Evolutionary conservation across 2,888 invertebrate species (phyloP).

Genomic region (Margaritifera margaritifera): DNA sequence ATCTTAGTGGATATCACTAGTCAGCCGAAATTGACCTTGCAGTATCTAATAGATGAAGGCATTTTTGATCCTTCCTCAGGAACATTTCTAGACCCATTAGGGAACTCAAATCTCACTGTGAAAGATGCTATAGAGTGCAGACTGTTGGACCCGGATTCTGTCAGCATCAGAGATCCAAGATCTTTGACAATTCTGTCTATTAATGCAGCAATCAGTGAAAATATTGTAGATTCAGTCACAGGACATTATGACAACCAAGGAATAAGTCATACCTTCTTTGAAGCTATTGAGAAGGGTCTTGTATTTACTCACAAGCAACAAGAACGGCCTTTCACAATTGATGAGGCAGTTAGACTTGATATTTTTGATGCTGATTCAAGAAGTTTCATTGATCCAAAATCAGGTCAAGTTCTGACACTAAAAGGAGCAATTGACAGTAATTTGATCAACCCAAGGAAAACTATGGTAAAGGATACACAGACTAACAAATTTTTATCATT

Average conservation of each 20-base stretch:
- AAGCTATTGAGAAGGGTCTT: conserved; percentile 84
- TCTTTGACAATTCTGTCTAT: conserved; percentile 77
- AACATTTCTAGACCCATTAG: conserved; percentile 51
- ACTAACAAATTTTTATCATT: conserved; percentile 40
- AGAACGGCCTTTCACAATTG: conserved; percentile 32
- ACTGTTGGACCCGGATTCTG: conserved; percentile 89
- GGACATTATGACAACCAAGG: conserved; percentile 49
- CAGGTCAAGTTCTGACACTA: conserved; percentile 50
- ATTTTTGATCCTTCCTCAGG: conserved; percentile 78
- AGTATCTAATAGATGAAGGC: conserved; percentile 78
- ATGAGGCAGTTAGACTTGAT: conserved; percentile 38
- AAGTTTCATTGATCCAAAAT: conserved; percentile 81
- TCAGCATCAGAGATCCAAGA: conserved; percentile 85
- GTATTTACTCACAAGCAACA: conserved; percentile 51
- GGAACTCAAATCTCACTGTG: conserved; percentile 45
- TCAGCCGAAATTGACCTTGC: conserved; percentile 74
- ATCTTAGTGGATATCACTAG: conserved; percentile 60
- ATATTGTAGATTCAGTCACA: conserved; percentile 52
- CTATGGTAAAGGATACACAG: conserved; percentile 42
- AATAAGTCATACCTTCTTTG: conserved; percentile 77
- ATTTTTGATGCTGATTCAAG: conserved; percentile 80
- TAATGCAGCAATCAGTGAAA: conserved; percentile 57
- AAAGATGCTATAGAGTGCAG: conserved; percentile 82
- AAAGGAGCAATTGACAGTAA: conserved; percentile 54
- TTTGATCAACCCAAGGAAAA: conserved; percentile 42